A percentile compares a stretch with the other conserved stretches of the same genome.
phyloP scores from a whole-genome alignment of 2,113 vertebrate genomes.

The Thamnaconus septentrionalis region DNA sequence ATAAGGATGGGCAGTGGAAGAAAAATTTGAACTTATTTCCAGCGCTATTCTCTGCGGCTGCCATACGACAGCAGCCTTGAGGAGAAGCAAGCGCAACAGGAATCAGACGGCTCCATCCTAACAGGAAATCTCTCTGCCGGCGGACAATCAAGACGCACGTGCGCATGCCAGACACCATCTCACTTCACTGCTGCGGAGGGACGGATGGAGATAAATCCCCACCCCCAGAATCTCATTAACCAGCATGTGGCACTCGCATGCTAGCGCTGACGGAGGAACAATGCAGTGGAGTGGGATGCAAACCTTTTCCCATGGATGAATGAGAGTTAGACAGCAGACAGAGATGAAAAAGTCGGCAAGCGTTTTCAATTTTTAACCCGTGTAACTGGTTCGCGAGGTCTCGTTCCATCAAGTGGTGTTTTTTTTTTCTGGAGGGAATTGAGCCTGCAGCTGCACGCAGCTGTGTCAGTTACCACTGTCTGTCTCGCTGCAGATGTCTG shows the following conservation, averaged over 20 bases:
- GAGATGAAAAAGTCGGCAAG: conserved; percentile 5
- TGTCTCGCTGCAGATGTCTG: not conserved
- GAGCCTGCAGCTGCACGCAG: not conserved
- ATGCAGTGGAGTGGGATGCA: conserved; percentile 14
- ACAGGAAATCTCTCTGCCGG: conserved; percentile 19
- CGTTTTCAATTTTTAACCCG: conserved; percentile 15
- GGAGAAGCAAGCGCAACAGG: conserved; percentile 27
- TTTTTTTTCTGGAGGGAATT: conserved; percentile 19
- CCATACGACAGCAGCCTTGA: conserved; percentile 49
- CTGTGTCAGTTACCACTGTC: conserved; percentile 12
- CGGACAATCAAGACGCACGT: conserved; percentile 10
- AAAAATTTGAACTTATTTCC: conserved; percentile 48
- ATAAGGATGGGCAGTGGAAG: conserved; percentile 15
- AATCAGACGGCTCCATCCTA: conserved; percentile 43
- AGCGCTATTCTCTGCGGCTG: conserved; percentile 14
- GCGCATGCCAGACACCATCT: conserved; percentile 18
- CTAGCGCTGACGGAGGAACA: conserved; percentile 23
- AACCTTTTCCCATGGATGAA: conserved; percentile 36
- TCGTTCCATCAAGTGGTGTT: conserved; percentile 9
- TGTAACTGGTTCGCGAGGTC: not conserved
- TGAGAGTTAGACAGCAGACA: conserved; percentile 40
- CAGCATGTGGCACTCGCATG: conserved; percentile 19
- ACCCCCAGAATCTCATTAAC: conserved; percentile 37
- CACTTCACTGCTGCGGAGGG: conserved; percentile 18
- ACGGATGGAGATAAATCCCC: conserved; percentile 30